Percentiles rank a stretch among this genome's conserved stretches.
Evolutionary conservation across 2,888 invertebrate genomes (phyloP).

Genomic region (Drosophila suboccidentalis): DNA sequence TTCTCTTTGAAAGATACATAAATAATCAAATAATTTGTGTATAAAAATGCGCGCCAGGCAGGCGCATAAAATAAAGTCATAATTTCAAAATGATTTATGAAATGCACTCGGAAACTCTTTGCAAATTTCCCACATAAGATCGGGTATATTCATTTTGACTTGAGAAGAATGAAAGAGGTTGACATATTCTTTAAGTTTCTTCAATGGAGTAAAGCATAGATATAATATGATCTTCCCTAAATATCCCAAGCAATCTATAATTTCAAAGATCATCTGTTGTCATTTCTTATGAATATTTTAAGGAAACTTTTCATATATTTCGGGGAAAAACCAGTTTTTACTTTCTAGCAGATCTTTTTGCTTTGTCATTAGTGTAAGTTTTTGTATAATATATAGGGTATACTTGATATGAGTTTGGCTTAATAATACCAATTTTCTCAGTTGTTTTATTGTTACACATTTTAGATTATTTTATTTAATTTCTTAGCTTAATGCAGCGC

Average conservation of each 20-base stretch:
- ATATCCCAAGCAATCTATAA: not conserved
- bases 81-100: conserved; percentile 79
- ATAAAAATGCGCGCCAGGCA: conserved; percentile 69
- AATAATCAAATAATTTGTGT: conserved; percentile 73
- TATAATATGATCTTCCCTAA: too few species aligned
- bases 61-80: conserved; percentile 75
- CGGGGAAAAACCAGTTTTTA: too few species aligned
- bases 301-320: too few species aligned
- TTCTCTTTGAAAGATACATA: conserved; percentile 48
- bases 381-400: conserved; percentile 13
- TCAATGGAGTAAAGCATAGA: not conserved
- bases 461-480: conserved; percentile 63
- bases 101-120: conserved; percentile 52
- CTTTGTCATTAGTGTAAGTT: not conserved
- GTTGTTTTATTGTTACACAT: conserved; percentile 55
- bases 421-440: not conserved
- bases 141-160: conserved; percentile 2
- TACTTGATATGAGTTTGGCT: not conserved
- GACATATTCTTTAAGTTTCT: not conserved
- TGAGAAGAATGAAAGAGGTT: not conserved
- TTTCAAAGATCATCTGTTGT: not conserved
- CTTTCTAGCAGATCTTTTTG: too few species aligned
- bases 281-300: not conserved
- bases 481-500: conserved; percentile 64
- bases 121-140: conserved; percentile 18